A percentile compares a stretch with the other conserved stretches of the same genome.
phyloP scores from a whole-genome alignment of 2,797 vertebrate genomes.

The Coregonus sp. region DNA sequence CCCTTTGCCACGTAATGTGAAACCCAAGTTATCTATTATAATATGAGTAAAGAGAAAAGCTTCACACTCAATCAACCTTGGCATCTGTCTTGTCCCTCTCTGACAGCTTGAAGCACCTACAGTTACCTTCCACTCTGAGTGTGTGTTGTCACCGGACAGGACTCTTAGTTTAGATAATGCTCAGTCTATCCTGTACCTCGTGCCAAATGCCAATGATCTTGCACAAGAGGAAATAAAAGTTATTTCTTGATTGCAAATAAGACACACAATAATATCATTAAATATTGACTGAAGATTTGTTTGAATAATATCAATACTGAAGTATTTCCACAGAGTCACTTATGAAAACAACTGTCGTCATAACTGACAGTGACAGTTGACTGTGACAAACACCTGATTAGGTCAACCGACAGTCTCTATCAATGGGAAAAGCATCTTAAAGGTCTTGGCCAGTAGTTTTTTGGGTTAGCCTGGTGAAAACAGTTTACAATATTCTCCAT shows the following conservation, averaged over 20 bases:
- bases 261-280: not conserved
- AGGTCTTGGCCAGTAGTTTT: not conserved
- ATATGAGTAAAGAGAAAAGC: slow-evolving; percentile 77
- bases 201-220: not conserved
- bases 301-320: not conserved
- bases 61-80: slow-evolving; percentile 76
- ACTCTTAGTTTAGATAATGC: slow-evolving; percentile 12
- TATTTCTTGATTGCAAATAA: slow-evolving; percentile 1
- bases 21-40: slow-evolving; percentile 81
- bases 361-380: not conserved
- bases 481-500: not conserved
- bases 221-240: not conserved
- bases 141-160: slow-evolving; percentile 33
- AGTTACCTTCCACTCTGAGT: slow-evolving; percentile 40
- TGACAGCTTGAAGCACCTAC: slow-evolving; percentile 52
- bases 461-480: not conserved
- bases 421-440: not conserved
- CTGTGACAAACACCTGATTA: not conserved
- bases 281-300: too few species aligned
- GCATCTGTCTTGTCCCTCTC: slow-evolving; percentile 65
- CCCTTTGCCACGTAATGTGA: slow-evolving; percentile 71
- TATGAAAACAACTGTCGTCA: not conserved
- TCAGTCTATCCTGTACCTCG: not conserved
- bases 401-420: not conserved
- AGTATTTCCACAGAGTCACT: not conserved